Evolutionary conservation across 2,888 invertebrate species (phyloP), one percentile per base, ranked within the genome.

Genomic region (Drosophila melanosoma): DNA sequence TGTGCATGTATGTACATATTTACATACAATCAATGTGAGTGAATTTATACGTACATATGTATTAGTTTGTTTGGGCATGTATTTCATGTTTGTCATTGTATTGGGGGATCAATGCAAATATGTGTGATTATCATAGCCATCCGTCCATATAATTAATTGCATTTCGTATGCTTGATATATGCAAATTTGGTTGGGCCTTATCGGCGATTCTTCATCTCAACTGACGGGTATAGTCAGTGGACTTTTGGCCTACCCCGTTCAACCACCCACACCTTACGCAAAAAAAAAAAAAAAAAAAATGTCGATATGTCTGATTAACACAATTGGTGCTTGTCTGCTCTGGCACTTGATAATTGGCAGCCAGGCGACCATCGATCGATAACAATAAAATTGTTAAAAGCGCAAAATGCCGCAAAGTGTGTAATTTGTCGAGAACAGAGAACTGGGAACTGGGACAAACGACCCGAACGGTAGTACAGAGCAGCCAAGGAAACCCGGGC

Each of bases 381-480:
- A 87, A 87, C 87, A 87, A 89, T 89, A 87, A 87, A 87, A 84
- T 80, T 81, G 81, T 87, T 83, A 87, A 87, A 87, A 87, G 85
- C 87, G 87, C 89, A 87, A 89, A 89, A 89, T 81, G 89, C 89
- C 87, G 85, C 87, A 87, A 89, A 87, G 87, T 85, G 83, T 87
- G 89, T 89, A 79, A 89, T 89, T 87, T 81, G 76, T 78, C 69
- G 79, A 76, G 53, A 54, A 56, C 75, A 65, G 29, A 26, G 49
- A 29, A 29, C 29, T 29, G 29, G 6, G 29, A 29, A 68, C 65
- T 35, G 42, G 38, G 52, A 45, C 51, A 56, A 40, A 26, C 29
- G 42, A 8, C 26, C 26, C 32, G 42, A 68, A 49, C 45, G 15
- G 23, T 15, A 8, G 45, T 23, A 45, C 23, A 15, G 42, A 40